Conservation (phyloP, 2,797 vertebrate genomes). For the Meriones psammophilus region DNA sequence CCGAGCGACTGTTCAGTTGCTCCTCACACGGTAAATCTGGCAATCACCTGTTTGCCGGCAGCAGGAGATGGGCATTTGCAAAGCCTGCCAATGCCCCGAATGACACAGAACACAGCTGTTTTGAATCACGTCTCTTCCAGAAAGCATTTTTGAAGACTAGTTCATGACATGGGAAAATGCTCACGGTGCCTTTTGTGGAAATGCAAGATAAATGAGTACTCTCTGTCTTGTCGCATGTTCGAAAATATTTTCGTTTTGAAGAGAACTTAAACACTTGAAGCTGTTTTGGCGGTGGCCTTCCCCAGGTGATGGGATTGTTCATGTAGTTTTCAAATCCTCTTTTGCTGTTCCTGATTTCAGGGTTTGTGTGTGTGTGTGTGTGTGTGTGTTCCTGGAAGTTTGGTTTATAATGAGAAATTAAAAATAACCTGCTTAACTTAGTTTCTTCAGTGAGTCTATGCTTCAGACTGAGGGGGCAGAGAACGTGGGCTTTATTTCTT, state of each 20-base stretch:
- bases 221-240: neutral
- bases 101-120: conserved; percentile 68
- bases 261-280: conserved; percentile 5
- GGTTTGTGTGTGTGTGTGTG: neutral
- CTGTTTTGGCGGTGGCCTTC: neutral
- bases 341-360: neutral
- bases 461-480: neutral
- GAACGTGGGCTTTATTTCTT: neutral
- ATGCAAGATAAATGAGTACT: conserved; percentile 48
- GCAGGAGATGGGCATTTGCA: neutral
- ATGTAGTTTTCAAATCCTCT: neutral
- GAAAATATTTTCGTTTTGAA: conserved; percentile 42
- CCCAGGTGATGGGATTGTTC: neutral
- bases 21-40: neutral
- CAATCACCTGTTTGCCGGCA: conserved; percentile 17
- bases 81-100: neutral
- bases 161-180: conserved; percentile 74
- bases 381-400: neutral
- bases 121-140: conserved; percentile 69
- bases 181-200: conserved; percentile 60
- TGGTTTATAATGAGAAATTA: conserved; percentile 17
- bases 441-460: neutral
- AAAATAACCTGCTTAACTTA: neutral
- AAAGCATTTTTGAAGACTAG: conserved; percentile 66
- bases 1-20: neutral